Conservation (phyloP, 2,888 invertebrate genomes). For the Drosophila buzzatii region DNA sequence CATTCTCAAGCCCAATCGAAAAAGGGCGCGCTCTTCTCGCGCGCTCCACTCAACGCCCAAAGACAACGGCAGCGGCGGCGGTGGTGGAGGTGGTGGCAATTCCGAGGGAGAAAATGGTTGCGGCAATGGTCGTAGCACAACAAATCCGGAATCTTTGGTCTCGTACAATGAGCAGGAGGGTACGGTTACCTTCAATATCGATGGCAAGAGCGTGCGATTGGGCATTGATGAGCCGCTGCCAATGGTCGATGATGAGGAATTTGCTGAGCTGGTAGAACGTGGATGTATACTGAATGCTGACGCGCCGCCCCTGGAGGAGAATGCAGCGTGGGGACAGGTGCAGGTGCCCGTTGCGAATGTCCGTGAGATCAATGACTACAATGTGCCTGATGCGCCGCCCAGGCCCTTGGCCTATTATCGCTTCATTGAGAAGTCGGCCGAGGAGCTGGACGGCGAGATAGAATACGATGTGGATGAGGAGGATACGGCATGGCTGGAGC, state of each 20-base stretch:
- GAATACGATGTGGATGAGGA: constrained; percentile 99
- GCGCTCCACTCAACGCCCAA: constrained; percentile 86
- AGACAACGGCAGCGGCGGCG: constrained; percentile 77
- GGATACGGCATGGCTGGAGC: constrained; percentile 96
- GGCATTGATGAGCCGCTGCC: constrained; percentile 89
- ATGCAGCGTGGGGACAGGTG: constrained; percentile 85
- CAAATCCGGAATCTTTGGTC: constrained; percentile 85
- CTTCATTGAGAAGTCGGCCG: constrained; percentile 97
- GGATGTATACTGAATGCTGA: constrained; percentile 83
- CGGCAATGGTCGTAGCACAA: constrained; percentile 38
- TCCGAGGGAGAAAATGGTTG: constrained; percentile 57
- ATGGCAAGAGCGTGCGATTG: constrained; percentile 90
- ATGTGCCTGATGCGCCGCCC: constrained; percentile 92
- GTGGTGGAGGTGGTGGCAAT: constrained; percentile 28
- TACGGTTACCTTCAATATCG: constrained; percentile 94
- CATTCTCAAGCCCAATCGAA: constrained; percentile 88
- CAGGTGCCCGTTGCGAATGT: constrained; percentile 90
- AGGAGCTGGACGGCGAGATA: constrained; percentile 96
- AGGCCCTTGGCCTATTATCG: constrained; percentile 95
- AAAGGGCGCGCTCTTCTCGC: constrained; percentile 87
- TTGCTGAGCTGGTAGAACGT: constrained; percentile 78
- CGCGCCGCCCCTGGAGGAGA: constrained; percentile 81
- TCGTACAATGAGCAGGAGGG: constrained; percentile 94
- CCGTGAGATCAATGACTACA: constrained; percentile 91
- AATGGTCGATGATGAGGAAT: constrained; percentile 90